These are phyloP conservation scores for Piaya cayana DNA, from an alignment of 2,113 vertebrate species.

Conservation along the genomic window DNA sequence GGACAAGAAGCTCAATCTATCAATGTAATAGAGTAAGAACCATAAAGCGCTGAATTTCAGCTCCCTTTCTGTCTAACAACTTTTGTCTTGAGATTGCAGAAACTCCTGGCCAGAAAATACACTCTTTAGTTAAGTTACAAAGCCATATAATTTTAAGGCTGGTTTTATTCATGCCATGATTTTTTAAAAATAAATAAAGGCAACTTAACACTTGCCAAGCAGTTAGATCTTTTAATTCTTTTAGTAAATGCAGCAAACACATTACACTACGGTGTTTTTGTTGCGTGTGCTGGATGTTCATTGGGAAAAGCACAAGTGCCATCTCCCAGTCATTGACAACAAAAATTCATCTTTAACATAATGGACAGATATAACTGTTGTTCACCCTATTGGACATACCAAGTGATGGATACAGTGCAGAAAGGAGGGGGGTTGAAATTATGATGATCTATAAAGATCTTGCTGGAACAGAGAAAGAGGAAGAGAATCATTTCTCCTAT, in stretches of 20 bases:
- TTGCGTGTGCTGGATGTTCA: neutral
- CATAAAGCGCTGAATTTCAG: neutral
- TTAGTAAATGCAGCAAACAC: neutral
- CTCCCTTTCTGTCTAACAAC: neutral
- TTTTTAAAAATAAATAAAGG: neutral
- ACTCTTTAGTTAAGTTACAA: neutral
- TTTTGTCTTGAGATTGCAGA: neutral
- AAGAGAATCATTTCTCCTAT: conserved; percentile 56
- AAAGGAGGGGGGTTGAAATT: conserved; percentile 20
- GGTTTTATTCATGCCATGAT: neutral
- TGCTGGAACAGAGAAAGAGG: conserved; percentile 56
- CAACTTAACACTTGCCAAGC: neutral
- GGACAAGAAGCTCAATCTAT: neutral
- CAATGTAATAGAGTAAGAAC: neutral
- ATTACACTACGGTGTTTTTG: neutral
- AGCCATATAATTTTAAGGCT: neutral
- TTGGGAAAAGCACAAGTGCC: conserved; percentile 22
- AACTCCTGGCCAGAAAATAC: neutral
- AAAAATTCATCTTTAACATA: conserved; percentile 60
- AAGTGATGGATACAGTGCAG: conserved; percentile 66
- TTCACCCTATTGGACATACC: conserved; percentile 50
- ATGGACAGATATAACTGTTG: conserved; percentile 67
- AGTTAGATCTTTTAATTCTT: neutral
- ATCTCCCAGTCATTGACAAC: conserved; percentile 30
- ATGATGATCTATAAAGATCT: conserved; percentile 60